Conservation (phyloP, 2,113 vertebrate genomes). For the Peromyscus maniculatus region DNA sequence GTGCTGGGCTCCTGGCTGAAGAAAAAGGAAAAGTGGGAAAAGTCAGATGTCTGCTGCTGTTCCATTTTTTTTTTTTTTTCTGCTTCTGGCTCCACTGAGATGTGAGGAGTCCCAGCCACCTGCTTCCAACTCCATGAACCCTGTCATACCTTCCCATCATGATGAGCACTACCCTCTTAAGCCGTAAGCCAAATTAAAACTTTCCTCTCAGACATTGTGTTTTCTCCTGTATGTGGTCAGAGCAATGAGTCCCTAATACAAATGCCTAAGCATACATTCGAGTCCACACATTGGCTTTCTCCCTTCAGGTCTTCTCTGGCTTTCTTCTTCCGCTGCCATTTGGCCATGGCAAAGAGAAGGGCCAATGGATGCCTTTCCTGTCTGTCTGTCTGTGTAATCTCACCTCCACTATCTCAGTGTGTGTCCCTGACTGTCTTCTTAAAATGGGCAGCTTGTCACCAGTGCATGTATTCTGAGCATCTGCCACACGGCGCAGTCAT, state of each 20-base stretch:
- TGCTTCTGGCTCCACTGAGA: background rate
- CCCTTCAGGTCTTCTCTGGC: background rate
- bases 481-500: accelerated
- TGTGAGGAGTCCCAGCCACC: background rate
- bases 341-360: too few species aligned
- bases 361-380: background rate
- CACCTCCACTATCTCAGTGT: background rate
- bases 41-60: background rate
- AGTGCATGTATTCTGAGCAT: background rate
- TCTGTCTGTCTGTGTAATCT: background rate
- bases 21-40: background rate
- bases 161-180: background rate
- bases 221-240: background rate
- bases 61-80: background rate
- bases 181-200: background rate
- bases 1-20: background rate
- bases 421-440: background rate
- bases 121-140: background rate
- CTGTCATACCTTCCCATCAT: background rate
- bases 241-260: background rate
- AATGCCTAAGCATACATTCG: too few species aligned
- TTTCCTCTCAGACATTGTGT: background rate
- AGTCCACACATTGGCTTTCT: background rate
- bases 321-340: background rate
- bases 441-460: background rate